Conservation (phyloP, 2,113 vertebrate genomes). For the Ptychochromis oligacanthus region DNA sequence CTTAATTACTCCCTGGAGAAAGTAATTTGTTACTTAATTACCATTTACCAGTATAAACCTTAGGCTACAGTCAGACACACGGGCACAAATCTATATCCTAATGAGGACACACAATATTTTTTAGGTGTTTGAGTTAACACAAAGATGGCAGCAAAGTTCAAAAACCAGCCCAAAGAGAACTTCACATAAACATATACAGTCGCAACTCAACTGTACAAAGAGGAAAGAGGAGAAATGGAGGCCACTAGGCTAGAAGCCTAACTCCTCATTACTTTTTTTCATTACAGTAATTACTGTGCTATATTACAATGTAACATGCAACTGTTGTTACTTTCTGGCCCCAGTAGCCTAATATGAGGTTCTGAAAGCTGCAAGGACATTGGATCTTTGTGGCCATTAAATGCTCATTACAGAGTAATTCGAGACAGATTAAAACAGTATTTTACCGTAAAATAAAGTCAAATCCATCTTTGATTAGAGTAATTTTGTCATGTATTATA, state of each 20-base stretch:
- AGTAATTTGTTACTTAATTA: slow-evolving; percentile 5
- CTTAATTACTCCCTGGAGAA: background rate
- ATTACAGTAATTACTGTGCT: background rate
- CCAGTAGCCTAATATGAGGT: background rate
- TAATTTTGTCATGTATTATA: background rate
- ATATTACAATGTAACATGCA: background rate
- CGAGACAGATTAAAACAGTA: background rate
- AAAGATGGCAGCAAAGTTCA: background rate
- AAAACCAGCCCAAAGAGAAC: too few species aligned
- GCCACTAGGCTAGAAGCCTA: background rate
- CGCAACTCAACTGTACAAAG: background rate
- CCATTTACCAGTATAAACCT: slow-evolving; percentile 2
- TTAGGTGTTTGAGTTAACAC: background rate
- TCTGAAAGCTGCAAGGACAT: background rate
- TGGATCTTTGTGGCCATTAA: background rate
- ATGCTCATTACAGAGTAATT: too few species aligned
- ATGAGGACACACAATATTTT: background rate
- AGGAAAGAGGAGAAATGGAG: background rate
- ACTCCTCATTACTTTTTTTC: background rate
- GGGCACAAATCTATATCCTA: background rate
- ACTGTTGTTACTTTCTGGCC: background rate
- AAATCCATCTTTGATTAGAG: background rate
- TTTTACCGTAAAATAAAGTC: background rate
- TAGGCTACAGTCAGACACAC: background rate
- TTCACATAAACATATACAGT: background rate